These are phyloP conservation scores for Chamaea fasciata DNA, from an alignment of 2,113 vertebrate species.

Conservation along the genomic window DNA sequence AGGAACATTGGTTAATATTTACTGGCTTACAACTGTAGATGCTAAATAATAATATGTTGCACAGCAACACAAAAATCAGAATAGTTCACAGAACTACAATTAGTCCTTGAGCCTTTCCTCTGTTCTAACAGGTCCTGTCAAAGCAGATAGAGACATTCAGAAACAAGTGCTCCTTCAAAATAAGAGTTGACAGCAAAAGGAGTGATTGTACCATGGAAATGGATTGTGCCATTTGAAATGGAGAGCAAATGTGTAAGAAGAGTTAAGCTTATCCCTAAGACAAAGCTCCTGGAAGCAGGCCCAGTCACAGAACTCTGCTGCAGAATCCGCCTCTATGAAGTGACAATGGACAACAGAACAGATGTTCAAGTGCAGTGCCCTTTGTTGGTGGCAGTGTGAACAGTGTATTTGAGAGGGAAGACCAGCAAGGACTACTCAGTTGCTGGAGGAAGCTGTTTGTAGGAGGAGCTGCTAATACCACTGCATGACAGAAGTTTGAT, in stretches of 20 bases:
- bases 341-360: background rate
- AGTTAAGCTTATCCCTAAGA: background rate
- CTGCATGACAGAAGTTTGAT: background rate
- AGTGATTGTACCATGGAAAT: background rate
- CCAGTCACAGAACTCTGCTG: background rate
- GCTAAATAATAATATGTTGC: background rate
- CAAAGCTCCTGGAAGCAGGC: background rate
- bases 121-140: background rate
- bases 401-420: background rate
- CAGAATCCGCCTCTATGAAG: background rate
- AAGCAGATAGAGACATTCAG: background rate
- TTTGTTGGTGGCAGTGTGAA: background rate
- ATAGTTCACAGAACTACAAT: background rate
- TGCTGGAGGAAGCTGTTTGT: background rate
- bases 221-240: background rate
- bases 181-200: background rate
- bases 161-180: background rate
- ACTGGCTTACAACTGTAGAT: background rate
- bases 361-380: background rate
- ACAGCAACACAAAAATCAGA: background rate
- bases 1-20: background rate
- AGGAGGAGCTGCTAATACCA: background rate
- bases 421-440: background rate
- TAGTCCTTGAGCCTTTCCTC: background rate
- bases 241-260: background rate